Percentiles rank a stretch among this genome's conserved stretches.
Conservation (phyloP, 2,797 vertebrate species). For the Mus caroli region DNA sequence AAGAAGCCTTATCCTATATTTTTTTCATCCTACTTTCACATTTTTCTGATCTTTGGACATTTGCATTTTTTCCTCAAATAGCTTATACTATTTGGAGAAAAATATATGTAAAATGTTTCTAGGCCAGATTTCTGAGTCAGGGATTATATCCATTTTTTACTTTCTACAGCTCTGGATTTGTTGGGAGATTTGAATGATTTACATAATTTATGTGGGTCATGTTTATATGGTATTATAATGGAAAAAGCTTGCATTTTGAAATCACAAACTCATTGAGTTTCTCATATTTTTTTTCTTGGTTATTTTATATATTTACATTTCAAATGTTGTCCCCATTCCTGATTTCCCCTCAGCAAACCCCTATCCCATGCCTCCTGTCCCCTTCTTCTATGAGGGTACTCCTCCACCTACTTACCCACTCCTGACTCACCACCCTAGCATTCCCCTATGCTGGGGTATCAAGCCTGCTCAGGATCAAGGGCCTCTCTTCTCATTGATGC, state of each 20-base stretch:
- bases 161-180: constrained; percentile 37
- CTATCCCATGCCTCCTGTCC: accelerated
- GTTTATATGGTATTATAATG: not conserved
- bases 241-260: constrained; percentile 15
- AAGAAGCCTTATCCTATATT: not conserved
- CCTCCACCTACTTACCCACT: not conserved
- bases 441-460: not conserved
- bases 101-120: constrained; percentile 5
- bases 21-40: not conserved
- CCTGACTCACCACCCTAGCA: not conserved
- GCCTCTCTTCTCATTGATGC: not conserved
- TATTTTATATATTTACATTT: not conserved
- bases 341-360: not conserved
- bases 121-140: constrained; percentile 28
- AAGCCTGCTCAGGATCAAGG: not conserved
- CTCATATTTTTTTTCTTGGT: not conserved
- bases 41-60: constrained; percentile 1
- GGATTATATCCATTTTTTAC: not conserved
- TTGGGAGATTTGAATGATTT: not conserved
- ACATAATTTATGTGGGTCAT: constrained; percentile 5
- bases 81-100: not conserved
- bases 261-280: not conserved
- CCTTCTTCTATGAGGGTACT: not conserved
- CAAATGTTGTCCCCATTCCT: not conserved
- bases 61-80: not conserved